phyloP scores from a whole-genome alignment of 2,888 invertebrate species.

The Catonia carolina region DNA sequence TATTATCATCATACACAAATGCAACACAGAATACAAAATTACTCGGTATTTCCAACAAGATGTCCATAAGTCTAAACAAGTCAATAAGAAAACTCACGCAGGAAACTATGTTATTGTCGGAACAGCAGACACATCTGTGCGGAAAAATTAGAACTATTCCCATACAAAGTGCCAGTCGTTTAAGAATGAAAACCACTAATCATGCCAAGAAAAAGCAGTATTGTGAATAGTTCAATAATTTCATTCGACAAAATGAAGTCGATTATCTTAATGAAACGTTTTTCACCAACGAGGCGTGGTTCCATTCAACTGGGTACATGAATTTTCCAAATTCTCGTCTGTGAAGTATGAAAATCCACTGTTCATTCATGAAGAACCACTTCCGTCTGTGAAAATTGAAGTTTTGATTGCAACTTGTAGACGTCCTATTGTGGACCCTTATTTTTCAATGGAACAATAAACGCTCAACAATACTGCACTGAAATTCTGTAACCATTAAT shows the following conservation, averaged over 20 bases:
- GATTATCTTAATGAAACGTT: constrained; percentile 12
- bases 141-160: constrained; percentile 9
- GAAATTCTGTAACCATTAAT: constrained; percentile 11
- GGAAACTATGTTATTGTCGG: neutral
- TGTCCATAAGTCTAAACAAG: constrained; percentile 3
- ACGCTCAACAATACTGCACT: constrained; percentile 8
- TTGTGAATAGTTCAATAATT: constrained; percentile 16
- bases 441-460: constrained; percentile 10
- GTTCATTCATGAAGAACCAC: constrained; percentile 14
- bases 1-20: neutral
- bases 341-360: too few relatives aligned
- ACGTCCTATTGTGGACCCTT: constrained; percentile 7
- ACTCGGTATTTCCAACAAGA: constrained; percentile 11
- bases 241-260: constrained; percentile 6
- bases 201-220: constrained; percentile 9
- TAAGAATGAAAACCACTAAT: constrained; percentile 10
- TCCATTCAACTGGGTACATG: constrained; percentile 10
- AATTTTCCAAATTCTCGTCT: constrained; percentile 5
- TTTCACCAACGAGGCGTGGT: constrained; percentile 11
- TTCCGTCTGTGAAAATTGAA: constrained; percentile 6
- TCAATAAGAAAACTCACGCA: constrained; percentile 1
- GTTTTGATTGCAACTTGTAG: constrained; percentile 7
- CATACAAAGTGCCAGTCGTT: constrained; percentile 2
- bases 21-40: constrained; percentile 1
- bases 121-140: constrained; percentile 1